Evolutionary conservation across 2,888 invertebrate genomes (phyloP).

Genomic region (Harmothoe impar): DNA sequence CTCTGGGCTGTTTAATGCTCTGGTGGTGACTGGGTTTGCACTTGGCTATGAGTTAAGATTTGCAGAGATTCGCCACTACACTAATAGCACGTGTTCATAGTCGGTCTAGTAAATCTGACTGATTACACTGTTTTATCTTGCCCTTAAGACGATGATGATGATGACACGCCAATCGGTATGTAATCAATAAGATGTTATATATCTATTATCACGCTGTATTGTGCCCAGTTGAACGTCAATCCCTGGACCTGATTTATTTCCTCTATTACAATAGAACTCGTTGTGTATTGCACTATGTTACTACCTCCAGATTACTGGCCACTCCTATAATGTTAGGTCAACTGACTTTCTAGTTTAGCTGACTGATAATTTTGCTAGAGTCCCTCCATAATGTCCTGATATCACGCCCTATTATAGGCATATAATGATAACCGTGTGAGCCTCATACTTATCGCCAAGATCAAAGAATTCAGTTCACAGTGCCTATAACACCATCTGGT

Average conservation of each 20-base stretch:
- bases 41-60: not conserved
- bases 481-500: not conserved
- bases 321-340: constrained; percentile 23
- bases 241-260: constrained; percentile 51
- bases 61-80: not conserved
- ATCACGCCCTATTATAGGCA: not conserved
- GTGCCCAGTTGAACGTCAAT: constrained; percentile 57
- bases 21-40: constrained; percentile 18
- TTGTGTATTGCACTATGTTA: constrained; percentile 59
- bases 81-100: not conserved
- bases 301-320: constrained; percentile 16
- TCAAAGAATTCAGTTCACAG: not conserved
- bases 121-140: constrained; percentile 51
- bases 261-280: constrained; percentile 50
- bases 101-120: constrained; percentile 12
- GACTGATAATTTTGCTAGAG: not conserved
- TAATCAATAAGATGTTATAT: constrained; percentile 48
- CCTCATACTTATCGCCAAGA: not conserved
- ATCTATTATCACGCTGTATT: constrained; percentile 55
- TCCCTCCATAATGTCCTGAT: not conserved
- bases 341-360: constrained; percentile 38
- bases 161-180: constrained; percentile 58
- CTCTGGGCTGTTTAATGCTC: not conserved
- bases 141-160: constrained; percentile 62
- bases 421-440: not conserved